These are phyloP conservation scores for Hipposideros larvatus DNA, from an alignment of 2,797 vertebrate species.

Conservation along the genomic window DNA sequence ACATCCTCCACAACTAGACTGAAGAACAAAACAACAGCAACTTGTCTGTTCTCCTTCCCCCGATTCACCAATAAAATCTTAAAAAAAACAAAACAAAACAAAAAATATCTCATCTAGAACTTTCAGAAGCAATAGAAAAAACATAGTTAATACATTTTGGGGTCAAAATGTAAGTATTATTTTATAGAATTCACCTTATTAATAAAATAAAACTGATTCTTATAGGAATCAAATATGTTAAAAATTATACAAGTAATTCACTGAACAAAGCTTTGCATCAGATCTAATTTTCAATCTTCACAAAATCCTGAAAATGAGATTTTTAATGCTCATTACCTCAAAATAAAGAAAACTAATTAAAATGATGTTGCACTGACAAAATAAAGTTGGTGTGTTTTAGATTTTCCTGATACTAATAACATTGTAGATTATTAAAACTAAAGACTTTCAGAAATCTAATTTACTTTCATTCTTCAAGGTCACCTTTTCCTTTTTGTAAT, in stretches of 20 bases:
- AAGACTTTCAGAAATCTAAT: conserved; percentile 69
- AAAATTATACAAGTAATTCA: conserved; percentile 38
- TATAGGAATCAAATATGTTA: conserved; percentile 42
- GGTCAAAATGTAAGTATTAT: background rate
- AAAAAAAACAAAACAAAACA: too few relatives aligned
- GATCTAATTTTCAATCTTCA: conserved; percentile 12
- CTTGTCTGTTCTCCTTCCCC: too few relatives aligned
- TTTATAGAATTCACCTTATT: conserved; percentile 8
- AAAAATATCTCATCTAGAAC: background rate
- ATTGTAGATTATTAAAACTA: conserved; percentile 64
- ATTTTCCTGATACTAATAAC: conserved; percentile 64
- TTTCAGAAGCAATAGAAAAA: background rate
- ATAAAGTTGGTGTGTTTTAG: conserved; percentile 63
- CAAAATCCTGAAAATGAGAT: conserved; percentile 59
- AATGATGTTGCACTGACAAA: conserved; percentile 53
- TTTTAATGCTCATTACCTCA: background rate
- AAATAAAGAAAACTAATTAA: conserved; percentile 77
- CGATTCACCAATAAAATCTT: too few relatives aligned
- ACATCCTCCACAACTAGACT: too few relatives aligned
- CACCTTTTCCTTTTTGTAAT: conserved; percentile 38
- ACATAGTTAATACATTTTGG: background rate
- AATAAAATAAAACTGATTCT: conserved; percentile 42
- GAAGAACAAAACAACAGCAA: too few relatives aligned
- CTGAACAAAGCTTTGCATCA: conserved; percentile 5
- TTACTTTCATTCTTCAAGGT: conserved; percentile 66